Evolutionary conservation across 1,140 invertebrate species (phyloP).

Genomic region (Diorhabda elongata): DNA sequence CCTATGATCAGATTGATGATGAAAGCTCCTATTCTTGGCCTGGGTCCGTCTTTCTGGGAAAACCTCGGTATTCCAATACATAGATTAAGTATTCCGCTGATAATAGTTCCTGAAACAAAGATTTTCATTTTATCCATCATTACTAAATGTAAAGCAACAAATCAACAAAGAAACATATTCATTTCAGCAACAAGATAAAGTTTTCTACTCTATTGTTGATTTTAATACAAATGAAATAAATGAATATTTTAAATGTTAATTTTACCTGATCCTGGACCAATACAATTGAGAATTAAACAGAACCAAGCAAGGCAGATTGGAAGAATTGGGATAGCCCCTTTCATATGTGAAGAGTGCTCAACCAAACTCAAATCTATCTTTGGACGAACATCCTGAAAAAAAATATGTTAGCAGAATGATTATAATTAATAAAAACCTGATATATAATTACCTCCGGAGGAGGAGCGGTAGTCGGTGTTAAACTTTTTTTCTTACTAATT

Average conservation of each 20-base stretch:
- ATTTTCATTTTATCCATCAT: not conserved
- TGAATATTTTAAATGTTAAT: not conserved
- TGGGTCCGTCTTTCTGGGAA: slow-evolving; percentile 64
- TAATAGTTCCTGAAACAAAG: slow-evolving; percentile 68
- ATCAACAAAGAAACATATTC: not conserved
- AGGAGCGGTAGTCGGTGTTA: slow-evolving; percentile 53
- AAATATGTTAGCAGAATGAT: slow-evolving; percentile 5
- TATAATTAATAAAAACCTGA: not conserved
- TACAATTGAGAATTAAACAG: slow-evolving; percentile 79
- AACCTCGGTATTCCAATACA: slow-evolving; percentile 87
- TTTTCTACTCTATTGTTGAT: too few relatives aligned
- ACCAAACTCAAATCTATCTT: slow-evolving; percentile 72
- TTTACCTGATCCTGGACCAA: slow-evolving; percentile 79
- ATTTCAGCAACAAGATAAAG: not conserved
- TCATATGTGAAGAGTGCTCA: slow-evolving; percentile 78
- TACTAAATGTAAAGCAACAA: too few relatives aligned
- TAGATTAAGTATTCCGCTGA: slow-evolving; percentile 81
- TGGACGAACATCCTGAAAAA: slow-evolving; percentile 68
- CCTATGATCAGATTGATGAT: slow-evolving; percentile 83
- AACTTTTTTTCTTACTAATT: slow-evolving; percentile 58
- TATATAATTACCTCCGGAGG: slow-evolving; percentile 53
- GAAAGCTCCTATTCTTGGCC: slow-evolving; percentile 69
- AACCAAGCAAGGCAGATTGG: slow-evolving; percentile 79
- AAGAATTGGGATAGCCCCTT: slow-evolving; percentile 83
- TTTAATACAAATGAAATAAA: too few relatives aligned